A percentile compares a stretch with the other conserved stretches of the same genome.
These are phyloP conservation scores for Escarpia spicata DNA, from an alignment of 2,888 invertebrate genomes.

Conservation along the genomic window DNA sequence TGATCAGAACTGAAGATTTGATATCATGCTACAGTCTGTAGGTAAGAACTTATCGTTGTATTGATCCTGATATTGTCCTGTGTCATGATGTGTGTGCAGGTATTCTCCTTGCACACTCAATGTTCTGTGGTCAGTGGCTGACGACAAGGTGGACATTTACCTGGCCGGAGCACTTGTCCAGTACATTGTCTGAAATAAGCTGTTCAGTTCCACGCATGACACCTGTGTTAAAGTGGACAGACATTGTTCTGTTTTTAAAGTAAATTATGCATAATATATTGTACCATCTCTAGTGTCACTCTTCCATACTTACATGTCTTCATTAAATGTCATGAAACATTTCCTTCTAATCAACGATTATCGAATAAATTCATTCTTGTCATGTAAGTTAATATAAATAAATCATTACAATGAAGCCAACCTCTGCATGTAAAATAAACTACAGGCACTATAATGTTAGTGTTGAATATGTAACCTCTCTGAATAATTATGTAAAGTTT, in stretches of 20 bases:
- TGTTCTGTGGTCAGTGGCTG: constrained; percentile 73
- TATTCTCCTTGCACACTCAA: constrained; percentile 72
- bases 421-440: neutral
- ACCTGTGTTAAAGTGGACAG: neutral
- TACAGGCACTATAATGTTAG: no score
- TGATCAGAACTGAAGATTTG: no score
- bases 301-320: neutral
- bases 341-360: neutral
- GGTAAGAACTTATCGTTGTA: no score
- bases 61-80: no score
- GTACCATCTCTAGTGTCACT: neutral
- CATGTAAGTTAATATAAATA: neutral
- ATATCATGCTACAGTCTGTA: no score
- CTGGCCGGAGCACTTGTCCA: constrained; percentile 76
- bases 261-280: neutral
- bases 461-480: neutral
- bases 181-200: constrained; percentile 73
- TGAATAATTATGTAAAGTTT: neutral
- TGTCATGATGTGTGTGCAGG: constrained; percentile 47
- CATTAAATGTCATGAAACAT: neutral
- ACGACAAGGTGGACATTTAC: constrained; percentile 77
- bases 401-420: neutral
- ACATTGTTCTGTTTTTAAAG: no score
- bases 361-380: neutral
- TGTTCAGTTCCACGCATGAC: constrained; percentile 43